phyloP scores from a whole-genome alignment of 2,797 vertebrate genomes.

The Lophotriccus pileatus region DNA sequence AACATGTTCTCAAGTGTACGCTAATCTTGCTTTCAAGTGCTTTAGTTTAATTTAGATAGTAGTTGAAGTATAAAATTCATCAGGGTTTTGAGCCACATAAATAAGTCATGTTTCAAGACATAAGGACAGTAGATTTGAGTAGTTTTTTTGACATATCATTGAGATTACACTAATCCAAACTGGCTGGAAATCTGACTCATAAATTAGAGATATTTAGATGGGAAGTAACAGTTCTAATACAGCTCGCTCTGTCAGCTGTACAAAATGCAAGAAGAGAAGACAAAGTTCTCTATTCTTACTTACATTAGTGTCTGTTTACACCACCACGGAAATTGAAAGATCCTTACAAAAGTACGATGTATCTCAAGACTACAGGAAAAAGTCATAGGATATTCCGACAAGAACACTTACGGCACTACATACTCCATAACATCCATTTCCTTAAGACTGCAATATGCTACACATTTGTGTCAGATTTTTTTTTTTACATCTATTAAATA shows the following conservation, averaged over 20 bases:
- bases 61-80: background rate
- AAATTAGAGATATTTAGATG: background rate
- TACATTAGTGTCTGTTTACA: background rate
- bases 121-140: background rate
- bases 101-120: background rate
- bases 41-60: background rate
- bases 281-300: background rate
- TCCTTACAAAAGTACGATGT: background rate
- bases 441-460: background rate
- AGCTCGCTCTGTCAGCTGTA: background rate
- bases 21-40: background rate
- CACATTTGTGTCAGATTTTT: background rate
- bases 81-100: rapidly evolving
- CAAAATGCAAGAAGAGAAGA: background rate
- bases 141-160: background rate
- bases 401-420: background rate
- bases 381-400: background rate
- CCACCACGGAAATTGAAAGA: background rate
- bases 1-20: background rate
- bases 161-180: background rate
- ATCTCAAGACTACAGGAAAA: background rate
- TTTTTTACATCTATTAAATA: background rate
- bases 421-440: background rate
- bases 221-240: background rate
- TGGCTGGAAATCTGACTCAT: background rate